Conservation (phyloP, 2,888 invertebrate species). For the Ramazzottius varieornatus region DNA sequence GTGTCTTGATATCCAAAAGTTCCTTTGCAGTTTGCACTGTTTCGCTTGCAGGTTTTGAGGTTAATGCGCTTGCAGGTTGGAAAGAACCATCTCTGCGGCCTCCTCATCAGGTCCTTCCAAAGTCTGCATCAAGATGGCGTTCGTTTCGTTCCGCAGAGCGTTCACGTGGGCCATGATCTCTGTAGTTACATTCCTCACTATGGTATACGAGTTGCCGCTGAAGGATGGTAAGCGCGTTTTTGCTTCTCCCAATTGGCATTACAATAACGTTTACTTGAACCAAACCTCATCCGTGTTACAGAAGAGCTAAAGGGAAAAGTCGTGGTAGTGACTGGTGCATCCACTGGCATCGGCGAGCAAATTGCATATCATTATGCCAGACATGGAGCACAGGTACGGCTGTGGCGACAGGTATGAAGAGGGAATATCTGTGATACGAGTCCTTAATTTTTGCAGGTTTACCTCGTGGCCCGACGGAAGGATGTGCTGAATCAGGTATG, state of each 20-base stretch:
- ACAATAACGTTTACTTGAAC: too few relatives aligned
- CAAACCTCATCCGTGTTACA: too few relatives aligned
- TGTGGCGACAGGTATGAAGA: constrained; percentile 2
- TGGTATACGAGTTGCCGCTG: background rate
- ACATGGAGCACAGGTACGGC: constrained; percentile 13
- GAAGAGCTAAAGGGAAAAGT: constrained; percentile 14
- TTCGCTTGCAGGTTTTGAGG: too few relatives aligned
- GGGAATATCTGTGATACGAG: constrained; percentile 3
- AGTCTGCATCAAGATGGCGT: too few relatives aligned
- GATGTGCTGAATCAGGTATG: background rate
- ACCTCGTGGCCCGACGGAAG: background rate
- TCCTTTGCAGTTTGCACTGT: too few relatives aligned
- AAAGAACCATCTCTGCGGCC: too few relatives aligned
- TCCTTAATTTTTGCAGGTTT: constrained; percentile 3
- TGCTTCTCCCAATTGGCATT: too few relatives aligned
- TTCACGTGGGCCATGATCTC: background rate
- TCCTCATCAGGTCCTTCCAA: too few relatives aligned
- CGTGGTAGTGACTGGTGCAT: constrained; percentile 19
- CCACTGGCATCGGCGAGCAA: constrained; percentile 21
- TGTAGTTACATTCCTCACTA: background rate
- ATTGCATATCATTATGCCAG: constrained; percentile 19
- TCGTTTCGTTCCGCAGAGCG: background rate
- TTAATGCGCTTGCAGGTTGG: too few relatives aligned
- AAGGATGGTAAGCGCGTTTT: background rate
- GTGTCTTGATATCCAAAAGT: too few relatives aligned